Evolutionary conservation across 2,113 vertebrate species (phyloP), one percentile per base, ranked within the genome.

Genomic region (Xenus cinereus): DNA sequence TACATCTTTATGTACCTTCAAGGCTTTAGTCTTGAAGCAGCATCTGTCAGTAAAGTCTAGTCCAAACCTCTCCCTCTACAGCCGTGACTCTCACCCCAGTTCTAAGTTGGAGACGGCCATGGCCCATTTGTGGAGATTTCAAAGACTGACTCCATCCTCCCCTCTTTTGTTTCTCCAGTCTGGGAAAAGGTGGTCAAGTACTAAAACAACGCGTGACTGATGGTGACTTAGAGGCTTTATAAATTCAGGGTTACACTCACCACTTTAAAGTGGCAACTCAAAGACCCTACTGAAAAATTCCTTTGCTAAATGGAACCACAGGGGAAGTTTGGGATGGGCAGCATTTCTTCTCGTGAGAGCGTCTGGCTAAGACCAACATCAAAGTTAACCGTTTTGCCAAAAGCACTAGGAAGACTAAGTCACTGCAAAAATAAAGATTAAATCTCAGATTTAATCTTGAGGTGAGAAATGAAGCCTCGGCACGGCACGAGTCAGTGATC

Each of bases 221-320:
- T 37, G 64, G 73, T 2, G 5, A 68, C 91, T 78, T 77, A 26
- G 50, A 79, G 48, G 66, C 12, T 83, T 83, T 64, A 64, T 48
- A 69, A 95, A 77, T n/a, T 73, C 63, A 77, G 88, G 33, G 37
- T 64, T 88, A 27, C 53, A 32, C 88, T 96, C 79, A 86, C 63
- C 88, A 90, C 85, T 94, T 93, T 79, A 45, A 94, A 94, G 50
- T 27, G 45, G 77, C 87, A 82, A n/a, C 71, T 75, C 71, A 32
- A 91, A 87, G 91, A 84, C 75, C 71, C 69, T 84, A 43, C 91
- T 89, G 57, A 87, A 56, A 91, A 91, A 94, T 88, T 94, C 75
- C 84, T 85, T 57, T 69, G 69, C 84, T 93, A 85, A 96, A 89
- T 35, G 43, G 77, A 76, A 60, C 74, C 2, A 1, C n/a, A 26